Base-by-base conservation (phyloP, 1,140 invertebrate genomes). In the Andricus grossulariae region DNA sequence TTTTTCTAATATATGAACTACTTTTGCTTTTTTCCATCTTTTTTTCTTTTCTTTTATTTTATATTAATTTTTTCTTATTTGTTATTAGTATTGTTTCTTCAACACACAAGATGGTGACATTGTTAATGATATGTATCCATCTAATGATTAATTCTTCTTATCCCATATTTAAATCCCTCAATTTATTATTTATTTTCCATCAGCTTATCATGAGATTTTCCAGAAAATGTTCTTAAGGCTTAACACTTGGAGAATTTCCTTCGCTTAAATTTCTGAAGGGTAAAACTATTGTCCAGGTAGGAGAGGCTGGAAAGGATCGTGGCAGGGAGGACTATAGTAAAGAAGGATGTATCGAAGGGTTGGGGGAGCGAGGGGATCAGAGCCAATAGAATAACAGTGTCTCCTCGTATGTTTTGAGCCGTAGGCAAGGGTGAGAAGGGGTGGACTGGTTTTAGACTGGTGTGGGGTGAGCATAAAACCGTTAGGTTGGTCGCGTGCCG, bases 401-500 rank as follows among this genome's bases (percentile, higher is more conserved):
- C 85, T 86, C 84, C 84, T 86, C 83, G 86, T 83, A 84, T 90
- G 86, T 90, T 89, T 89, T 89, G 84, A 86, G 85, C 78, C 80
- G 78, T 75, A 76, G 78, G 87, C 82, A 89, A 88, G 86, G 88
- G 86, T 89, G 88, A 86, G 87, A 89, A 89, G 87, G 88, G 89
- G 89, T 90, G 89, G 88, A 89, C 86, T 90, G 86, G 87, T 88
- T 89, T 88, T 85, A 81, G 80, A 78, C 70, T 74, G 84, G 82
- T 83, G 82, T 85, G 84, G 86, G 88, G 88, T 85, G 85, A 85
- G 83, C 81, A 84, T 86, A 89, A 90, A 90, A 90, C 90, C 90
- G 90, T 91, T 90, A 90, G 88, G 88, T 87, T 83, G 84, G 90
- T 90, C 90, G 90, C 89, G 90, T 91, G 90, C 89, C 88, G 83